Conservation (phyloP, 2,797 vertebrate genomes). For the Esox lucius region DNA sequence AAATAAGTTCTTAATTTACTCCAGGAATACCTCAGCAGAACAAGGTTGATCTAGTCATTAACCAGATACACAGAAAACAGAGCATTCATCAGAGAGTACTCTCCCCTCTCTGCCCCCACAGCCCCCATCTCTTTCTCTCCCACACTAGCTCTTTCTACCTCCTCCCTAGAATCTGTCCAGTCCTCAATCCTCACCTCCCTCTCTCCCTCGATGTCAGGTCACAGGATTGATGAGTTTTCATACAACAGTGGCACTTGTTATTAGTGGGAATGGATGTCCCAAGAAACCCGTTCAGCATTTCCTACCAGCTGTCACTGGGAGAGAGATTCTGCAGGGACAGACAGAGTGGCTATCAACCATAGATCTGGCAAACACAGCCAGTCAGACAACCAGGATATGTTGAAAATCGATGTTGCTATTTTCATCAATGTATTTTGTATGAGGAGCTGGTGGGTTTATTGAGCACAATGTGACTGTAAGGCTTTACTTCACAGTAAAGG, state of each 20-base stretch:
- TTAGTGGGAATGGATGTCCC: slow-evolving; percentile 30
- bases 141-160: slow-evolving; percentile 16
- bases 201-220: slow-evolving; percentile 29
- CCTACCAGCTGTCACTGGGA: slow-evolving; percentile 36
- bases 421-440: too few relatives aligned
- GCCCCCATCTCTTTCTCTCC: neutral
- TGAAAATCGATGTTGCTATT: too few relatives aligned
- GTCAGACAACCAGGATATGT: too few relatives aligned
- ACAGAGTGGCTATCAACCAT: slow-evolving; percentile 13
- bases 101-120: neutral
- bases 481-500: too few relatives aligned
- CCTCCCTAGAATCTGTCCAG: neutral
- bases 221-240: slow-evolving; percentile 62
- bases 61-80: too few relatives aligned
- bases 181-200: slow-evolving; percentile 1
- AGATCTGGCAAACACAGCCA: neutral
- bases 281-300: neutral
- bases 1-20: too few relatives aligned
- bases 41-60: too few relatives aligned
- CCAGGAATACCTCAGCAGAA: too few relatives aligned
- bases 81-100: too few relatives aligned
- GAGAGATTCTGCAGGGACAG: slow-evolving; percentile 16
- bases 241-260: slow-evolving; percentile 42
- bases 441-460: too few relatives aligned
- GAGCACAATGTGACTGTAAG: too few relatives aligned